Conservation (phyloP, 2,113 vertebrate species). For the Chitala chitala region DNA sequence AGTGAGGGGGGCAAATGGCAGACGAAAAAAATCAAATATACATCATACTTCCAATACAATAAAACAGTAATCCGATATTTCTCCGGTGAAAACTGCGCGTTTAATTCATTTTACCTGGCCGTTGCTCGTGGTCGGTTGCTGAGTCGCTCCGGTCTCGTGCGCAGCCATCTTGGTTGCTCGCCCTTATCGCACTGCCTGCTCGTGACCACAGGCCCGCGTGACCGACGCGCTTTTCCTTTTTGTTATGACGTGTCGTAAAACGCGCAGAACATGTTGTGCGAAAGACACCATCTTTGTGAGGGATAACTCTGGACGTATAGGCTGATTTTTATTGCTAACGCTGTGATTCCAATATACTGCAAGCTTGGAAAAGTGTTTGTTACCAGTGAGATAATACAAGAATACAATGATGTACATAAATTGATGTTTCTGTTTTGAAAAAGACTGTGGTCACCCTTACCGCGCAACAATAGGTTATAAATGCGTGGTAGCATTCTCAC, state of each 20-base stretch:
- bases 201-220: slow-evolving; percentile 53
- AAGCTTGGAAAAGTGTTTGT: too few relatives aligned
- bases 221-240: slow-evolving; percentile 23
- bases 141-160: slow-evolving; percentile 58
- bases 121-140: slow-evolving; percentile 56
- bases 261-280: neutral
- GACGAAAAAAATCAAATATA: neutral
- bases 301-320: neutral
- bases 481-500: too few relatives aligned
- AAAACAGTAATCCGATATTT: neutral
- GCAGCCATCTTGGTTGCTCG: slow-evolving; percentile 71
- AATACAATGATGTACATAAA: too few relatives aligned
- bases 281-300: slow-evolving; percentile 21
- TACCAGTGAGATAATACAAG: too few relatives aligned
- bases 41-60: neutral
- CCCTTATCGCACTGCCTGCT: slow-evolving; percentile 48
- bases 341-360: too few relatives aligned
- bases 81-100: neutral
- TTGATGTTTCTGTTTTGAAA: too few relatives aligned
- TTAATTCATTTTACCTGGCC: slow-evolving; percentile 67
- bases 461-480: too few relatives aligned
- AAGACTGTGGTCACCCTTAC: too few relatives aligned
- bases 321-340: neutral
- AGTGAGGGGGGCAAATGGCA: neutral
- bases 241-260: neutral